phyloP scores from a whole-genome alignment of 2,888 invertebrate genomes.

The Prosopocoilus inquinatus region DNA sequence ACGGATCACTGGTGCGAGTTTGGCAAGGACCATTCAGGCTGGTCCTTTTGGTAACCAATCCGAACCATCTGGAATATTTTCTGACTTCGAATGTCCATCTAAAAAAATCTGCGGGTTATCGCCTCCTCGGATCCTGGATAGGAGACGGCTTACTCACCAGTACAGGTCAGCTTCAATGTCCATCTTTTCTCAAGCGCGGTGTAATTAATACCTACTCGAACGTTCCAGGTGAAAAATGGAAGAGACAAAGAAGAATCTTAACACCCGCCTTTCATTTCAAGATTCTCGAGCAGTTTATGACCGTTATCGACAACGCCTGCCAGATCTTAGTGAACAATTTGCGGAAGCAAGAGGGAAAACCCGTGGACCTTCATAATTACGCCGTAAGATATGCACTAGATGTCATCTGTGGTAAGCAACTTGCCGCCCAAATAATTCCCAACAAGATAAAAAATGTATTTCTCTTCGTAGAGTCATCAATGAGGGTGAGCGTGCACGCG shows the following conservation, averaged over 20 bases:
- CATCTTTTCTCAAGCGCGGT: no score
- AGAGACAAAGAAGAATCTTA: constrained; percentile 49
- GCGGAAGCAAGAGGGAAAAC: constrained; percentile 21
- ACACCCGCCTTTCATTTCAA: constrained; percentile 52
- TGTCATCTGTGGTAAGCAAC: constrained; percentile 44
- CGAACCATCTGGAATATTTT: constrained; percentile 24
- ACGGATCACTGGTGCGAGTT: constrained; percentile 25
- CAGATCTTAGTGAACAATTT: constrained; percentile 45
- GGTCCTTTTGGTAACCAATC: constrained; percentile 25
- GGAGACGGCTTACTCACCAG: constrained; percentile 27
- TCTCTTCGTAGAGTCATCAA: constrained; percentile 13
- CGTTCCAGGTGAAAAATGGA: constrained; percentile 41
- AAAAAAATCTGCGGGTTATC: constrained; percentile 27
- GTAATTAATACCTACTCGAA: neutral
- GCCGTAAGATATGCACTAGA: constrained; percentile 49
- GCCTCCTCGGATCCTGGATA: constrained; percentile 26
- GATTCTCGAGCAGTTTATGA: constrained; percentile 47
- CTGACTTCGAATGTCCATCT: constrained; percentile 27
- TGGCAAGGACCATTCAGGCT: constrained; percentile 19
- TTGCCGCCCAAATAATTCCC: neutral
- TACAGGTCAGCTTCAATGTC: constrained; percentile 16
- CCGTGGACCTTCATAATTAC: constrained; percentile 50
- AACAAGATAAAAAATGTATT: neutral
- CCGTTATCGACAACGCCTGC: constrained; percentile 49
- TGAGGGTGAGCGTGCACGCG: constrained; percentile 9